Evolutionary conservation across 1,140 invertebrate genomes (phyloP), one percentile per base, ranked within the genome.

Genomic region (Oreohelix idahoensis): DNA sequence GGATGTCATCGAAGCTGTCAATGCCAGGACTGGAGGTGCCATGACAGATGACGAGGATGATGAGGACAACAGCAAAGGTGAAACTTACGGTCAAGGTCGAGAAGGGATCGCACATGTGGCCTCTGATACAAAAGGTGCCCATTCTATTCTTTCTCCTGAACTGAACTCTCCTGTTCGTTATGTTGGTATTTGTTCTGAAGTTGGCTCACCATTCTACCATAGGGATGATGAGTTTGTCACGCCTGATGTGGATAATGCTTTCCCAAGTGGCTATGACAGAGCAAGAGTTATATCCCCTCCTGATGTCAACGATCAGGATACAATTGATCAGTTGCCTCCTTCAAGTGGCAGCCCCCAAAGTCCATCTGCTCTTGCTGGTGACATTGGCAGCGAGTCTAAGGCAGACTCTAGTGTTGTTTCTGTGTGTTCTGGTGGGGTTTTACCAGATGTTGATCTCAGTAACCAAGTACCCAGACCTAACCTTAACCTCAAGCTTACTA

Each of bases 1-100:
- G 80, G 80, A 82, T 51, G 80, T 82, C 70, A 82, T 83, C 45
- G 83, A 83, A 38, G 79, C 84, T 20, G 84, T 86, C n/a, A 83
- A 83, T 53, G 78, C 84, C n/a, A 78, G 83, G 17, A 82, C 84
- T 39, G 84, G 83, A 51, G 81, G 84, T 39, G 71, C 71, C 42
- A 82, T 75, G 80, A 63, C 69, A 42, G 80, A 82, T 17, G 80
- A 82, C 26, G 80, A 82, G 8, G 79, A 81, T 15, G 80, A 82
- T 29, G 51, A 75, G 1, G 66, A 82, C 11, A 36, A 82, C 58
- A 39, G 35, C 63, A 71, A 51, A 71, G 29, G 20, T 39, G 58
- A n/a, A 15, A 23, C 32, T 20, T 35, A 36, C 17, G 15, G 38
- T 10, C 71, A 20, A 26, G 23, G 42, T 26, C 66, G 26, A 36